These are phyloP conservation scores for Centruroides sculpturatus DNA, from an alignment of 1,140 invertebrate genomes.

Conservation along the genomic window DNA sequence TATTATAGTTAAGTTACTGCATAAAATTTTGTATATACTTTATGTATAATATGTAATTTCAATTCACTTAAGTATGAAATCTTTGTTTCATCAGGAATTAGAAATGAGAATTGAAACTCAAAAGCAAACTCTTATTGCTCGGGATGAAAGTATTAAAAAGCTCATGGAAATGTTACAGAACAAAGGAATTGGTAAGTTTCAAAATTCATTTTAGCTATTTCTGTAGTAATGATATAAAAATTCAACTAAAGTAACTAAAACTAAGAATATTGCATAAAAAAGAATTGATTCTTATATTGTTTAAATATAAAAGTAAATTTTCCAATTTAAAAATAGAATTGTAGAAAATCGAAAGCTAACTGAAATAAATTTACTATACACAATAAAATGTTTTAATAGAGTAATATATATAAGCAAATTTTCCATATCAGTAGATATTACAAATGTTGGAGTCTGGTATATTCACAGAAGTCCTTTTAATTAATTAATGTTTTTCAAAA, in stretches of 20 bases:
- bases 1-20: too few species aligned
- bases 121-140: constrained; percentile 86
- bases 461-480: too few species aligned
- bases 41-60: too few species aligned
- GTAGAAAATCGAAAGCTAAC: too few species aligned
- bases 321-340: too few species aligned
- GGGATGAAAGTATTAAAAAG: constrained; percentile 97
- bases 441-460: too few species aligned
- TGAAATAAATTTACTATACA: too few species aligned
- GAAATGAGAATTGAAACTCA: constrained; percentile 94
- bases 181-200: constrained; percentile 79
- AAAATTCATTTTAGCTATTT: neutral
- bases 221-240: neutral
- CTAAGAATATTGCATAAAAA: neutral
- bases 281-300: neutral
- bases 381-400: too few species aligned
- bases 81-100: constrained; percentile 54
- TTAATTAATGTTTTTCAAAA: too few species aligned
- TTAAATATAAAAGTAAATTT: neutral
- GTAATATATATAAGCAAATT: too few species aligned
- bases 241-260: neutral
- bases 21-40: too few species aligned
- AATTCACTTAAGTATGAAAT: neutral
- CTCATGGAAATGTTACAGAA: constrained; percentile 95
- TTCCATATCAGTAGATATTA: too few species aligned